Percentiles rank a stretch among this genome's conserved stretches.
phyloP scores from a whole-genome alignment of 1,140 invertebrate species.

The Sitobion miscanthi region DNA sequence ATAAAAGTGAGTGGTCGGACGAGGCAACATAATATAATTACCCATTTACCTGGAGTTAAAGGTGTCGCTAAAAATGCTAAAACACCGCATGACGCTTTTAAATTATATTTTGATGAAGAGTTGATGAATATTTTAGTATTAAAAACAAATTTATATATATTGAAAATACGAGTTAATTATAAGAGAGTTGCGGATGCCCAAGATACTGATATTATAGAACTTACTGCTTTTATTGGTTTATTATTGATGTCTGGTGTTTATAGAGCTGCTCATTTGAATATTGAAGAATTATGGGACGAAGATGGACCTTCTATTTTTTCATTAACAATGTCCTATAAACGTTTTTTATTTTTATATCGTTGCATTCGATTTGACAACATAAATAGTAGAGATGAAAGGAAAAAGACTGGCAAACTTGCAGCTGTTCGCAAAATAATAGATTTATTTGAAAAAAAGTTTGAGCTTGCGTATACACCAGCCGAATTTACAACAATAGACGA shows the following conservation, averaged over 20 bases:
- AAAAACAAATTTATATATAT: constrained; percentile 27
- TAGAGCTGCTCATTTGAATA: constrained; percentile 24
- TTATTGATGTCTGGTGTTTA: constrained; percentile 28
- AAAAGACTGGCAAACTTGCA: constrained; percentile 59
- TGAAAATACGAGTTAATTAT: constrained; percentile 26
- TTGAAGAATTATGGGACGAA: constrained; percentile 33
- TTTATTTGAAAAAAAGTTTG: constrained; percentile 58
- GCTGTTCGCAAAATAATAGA: constrained; percentile 62
- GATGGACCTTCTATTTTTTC: constrained; percentile 24
- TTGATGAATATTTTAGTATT: neutral
- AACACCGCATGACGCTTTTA: neutral
- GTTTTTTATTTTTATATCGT: constrained; percentile 17
- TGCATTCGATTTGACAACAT: neutral
- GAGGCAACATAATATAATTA: constrained; percentile 41
- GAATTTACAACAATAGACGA: constrained; percentile 63
- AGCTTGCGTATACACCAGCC: constrained; percentile 61
- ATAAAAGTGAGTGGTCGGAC: constrained; percentile 38
- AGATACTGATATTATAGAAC: constrained; percentile 23
- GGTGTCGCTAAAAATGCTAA: constrained; percentile 40
- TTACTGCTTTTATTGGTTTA: constrained; percentile 36
- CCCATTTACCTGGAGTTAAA: constrained; percentile 20
- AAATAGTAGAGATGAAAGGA: neutral
- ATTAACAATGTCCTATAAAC: constrained; percentile 25
- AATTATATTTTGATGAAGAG: constrained; percentile 17
- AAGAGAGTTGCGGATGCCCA: constrained; percentile 22